Evolutionary conservation across 2,113 vertebrate genomes (phyloP), one percentile per base, ranked within the genome.

Genomic region (Lichenostomus cassidix): DNA sequence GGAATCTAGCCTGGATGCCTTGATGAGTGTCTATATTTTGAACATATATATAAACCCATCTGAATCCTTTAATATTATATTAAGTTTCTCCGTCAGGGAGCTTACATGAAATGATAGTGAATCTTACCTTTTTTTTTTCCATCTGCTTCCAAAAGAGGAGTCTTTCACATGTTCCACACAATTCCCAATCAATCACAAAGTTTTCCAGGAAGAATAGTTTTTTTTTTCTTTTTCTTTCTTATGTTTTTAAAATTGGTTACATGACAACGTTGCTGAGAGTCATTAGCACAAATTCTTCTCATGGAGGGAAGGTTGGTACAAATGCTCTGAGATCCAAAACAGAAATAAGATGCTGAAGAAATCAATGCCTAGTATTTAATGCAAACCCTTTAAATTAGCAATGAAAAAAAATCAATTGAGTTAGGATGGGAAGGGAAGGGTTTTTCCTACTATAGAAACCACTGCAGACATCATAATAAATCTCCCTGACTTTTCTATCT

Each of bases 281-380:
- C 39, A 73, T 89, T 88, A 95, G 71, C 44, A 87, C 4, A 35
- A 73, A 9, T 42, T 85, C 41, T 74, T 19, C n/a, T 86, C 44
- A 64, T 58, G 75, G 22, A 24, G 7, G 8, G 17, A 83, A 94
- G 47, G 19, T 13, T 82, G 21, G 29, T 87, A 93, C 42, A 90
- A 85, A 84, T 52, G 23, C 84, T 94, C 56, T 65, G 41, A 90
- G 80, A 82, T 60, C 31, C 56, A 81, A 80, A 91, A 33, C n/a
- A 89, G 59, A 94, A 91, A 83, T 87, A 94, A 80, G 63, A 92
- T 65, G 28, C 33, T 77, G 65, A 82, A 75, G 63, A 67, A 94
- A 94, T 96, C 79, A 76, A 92, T 96, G 81, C 9, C 19, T 83
- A 55, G n/a, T 80, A 74, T 87, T 90, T 77, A 95, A 92, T 78